phyloP scores from a whole-genome alignment of 2,113 vertebrate species.

The Plestiodon gilberti region DNA sequence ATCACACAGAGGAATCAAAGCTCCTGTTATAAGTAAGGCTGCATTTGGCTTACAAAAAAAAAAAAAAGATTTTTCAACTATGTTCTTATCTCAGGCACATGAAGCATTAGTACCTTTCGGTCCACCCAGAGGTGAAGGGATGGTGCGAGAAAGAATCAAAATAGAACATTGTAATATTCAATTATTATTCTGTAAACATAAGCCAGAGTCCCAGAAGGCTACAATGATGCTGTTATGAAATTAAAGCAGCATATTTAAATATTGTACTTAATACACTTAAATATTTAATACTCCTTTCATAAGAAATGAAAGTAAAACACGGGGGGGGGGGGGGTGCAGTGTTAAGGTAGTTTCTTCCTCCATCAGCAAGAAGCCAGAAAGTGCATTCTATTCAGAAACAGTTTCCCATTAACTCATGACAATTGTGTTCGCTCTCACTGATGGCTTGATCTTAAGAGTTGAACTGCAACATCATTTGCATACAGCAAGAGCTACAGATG shows the following conservation, averaged over 20 bases:
- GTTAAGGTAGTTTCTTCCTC: constrained; percentile 54
- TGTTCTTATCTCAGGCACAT: constrained; percentile 54
- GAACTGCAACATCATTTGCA: not conserved
- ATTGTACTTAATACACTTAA: constrained; percentile 61
- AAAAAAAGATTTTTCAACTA: constrained; percentile 53
- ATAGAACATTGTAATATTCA: constrained; percentile 48
- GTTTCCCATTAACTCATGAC: constrained; percentile 64
- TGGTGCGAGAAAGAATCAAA: constrained; percentile 31
- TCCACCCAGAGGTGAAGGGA: constrained; percentile 25
- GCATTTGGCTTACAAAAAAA: constrained; percentile 65
- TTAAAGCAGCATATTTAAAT: constrained; percentile 61
- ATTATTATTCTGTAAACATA: constrained; percentile 54
- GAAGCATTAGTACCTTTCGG: constrained; percentile 50
- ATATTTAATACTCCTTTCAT: constrained; percentile 52
- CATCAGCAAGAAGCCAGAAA: constrained; percentile 73
- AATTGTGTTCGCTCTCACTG: constrained; percentile 38
- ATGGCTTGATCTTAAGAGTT: constrained; percentile 12
- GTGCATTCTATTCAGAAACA: constrained; percentile 73
- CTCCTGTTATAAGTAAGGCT: constrained; percentile 66
- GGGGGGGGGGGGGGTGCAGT: constrained; percentile 47
- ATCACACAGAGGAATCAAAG: constrained; percentile 62
- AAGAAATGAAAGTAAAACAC: constrained; percentile 68
- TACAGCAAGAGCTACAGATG: not conserved
- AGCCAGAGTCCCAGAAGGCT: constrained; percentile 54
- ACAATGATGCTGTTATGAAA: constrained; percentile 64